Evolutionary conservation across 2,888 invertebrate genomes (phyloP).

Genomic region (Monoplex corrugatus): DNA sequence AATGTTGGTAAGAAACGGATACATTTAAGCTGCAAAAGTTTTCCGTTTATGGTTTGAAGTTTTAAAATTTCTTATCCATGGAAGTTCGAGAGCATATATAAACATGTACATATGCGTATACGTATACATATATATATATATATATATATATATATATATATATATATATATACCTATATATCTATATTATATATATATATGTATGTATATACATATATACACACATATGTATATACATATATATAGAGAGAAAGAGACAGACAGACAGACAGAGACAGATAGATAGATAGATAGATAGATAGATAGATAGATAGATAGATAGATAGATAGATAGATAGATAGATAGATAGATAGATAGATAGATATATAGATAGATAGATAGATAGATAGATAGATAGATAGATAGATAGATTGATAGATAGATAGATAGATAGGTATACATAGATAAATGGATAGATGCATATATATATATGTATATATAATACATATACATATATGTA

Average conservation of each 20-base stretch:
- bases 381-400: slow-evolving; percentile 12
- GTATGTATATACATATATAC: too few relatives aligned
- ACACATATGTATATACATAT: too few relatives aligned
- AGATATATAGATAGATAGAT: neutral
- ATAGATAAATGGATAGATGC: neutral
- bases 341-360: slow-evolving; percentile 14
- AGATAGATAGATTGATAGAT: neutral
- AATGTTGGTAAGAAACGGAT: too few relatives aligned
- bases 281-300: neutral
- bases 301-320: slow-evolving; percentile 23
- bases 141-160: too few relatives aligned
- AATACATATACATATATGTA: too few relatives aligned
- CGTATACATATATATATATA: neutral
- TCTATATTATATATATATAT: neutral
- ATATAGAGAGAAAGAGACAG: too few relatives aligned
- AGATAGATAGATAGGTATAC: neutral
- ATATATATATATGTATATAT: too few relatives aligned
- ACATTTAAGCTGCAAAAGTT: too few relatives aligned
- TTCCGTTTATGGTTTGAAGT: too few relatives aligned
- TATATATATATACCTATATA: too few relatives aligned
- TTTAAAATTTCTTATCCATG: neutral
- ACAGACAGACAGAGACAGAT: too few relatives aligned
- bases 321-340: slow-evolving; percentile 39
- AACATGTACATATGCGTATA: neutral
- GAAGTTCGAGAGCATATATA: neutral